These are phyloP conservation scores for Peribatodes rhomboidaria DNA, from an alignment of 2,888 invertebrate species.

Conservation along the genomic window DNA sequence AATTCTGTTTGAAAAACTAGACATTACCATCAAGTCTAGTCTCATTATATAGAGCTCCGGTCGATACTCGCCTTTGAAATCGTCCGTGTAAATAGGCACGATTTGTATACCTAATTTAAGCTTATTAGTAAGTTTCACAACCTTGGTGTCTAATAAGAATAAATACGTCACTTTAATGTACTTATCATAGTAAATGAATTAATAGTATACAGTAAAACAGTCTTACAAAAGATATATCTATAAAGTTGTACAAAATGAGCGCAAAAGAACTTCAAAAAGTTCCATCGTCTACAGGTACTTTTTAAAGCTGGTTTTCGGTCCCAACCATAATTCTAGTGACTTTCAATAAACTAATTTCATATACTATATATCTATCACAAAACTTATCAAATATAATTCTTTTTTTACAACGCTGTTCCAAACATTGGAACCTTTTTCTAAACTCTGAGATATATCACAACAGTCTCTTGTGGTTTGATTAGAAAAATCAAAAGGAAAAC, in stretches of 20 bases:
- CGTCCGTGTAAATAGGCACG: not conserved
- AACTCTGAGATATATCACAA: conserved; percentile 79
- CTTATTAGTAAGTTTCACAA: conserved; percentile 23
- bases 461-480: conserved; percentile 50
- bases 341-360: conserved; percentile 65
- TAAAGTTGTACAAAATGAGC: not conserved
- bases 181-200: not conserved
- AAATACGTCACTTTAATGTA: conserved; percentile 21
- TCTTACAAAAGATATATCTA: conserved; percentile 4
- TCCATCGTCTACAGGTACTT: conserved; percentile 20
- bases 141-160: conserved; percentile 14
- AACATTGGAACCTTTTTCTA: conserved; percentile 63
- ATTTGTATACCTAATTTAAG: not conserved
- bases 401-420: conserved; percentile 60
- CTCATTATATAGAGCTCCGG: too few species aligned
- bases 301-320: conserved; percentile 81
- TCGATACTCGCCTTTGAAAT: not conserved
- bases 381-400: conserved; percentile 63
- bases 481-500: conserved; percentile 13
- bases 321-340: conserved; percentile 58
- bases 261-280: conserved; percentile 9
- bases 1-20: not conserved
- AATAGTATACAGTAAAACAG: not conserved
- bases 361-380: conserved; percentile 78
- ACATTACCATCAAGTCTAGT: not conserved